A percentile compares a stretch with the other conserved stretches of the same genome.
phyloP scores from a whole-genome alignment of 2,797 vertebrate genomes.

The Discoglossus pictus region DNA sequence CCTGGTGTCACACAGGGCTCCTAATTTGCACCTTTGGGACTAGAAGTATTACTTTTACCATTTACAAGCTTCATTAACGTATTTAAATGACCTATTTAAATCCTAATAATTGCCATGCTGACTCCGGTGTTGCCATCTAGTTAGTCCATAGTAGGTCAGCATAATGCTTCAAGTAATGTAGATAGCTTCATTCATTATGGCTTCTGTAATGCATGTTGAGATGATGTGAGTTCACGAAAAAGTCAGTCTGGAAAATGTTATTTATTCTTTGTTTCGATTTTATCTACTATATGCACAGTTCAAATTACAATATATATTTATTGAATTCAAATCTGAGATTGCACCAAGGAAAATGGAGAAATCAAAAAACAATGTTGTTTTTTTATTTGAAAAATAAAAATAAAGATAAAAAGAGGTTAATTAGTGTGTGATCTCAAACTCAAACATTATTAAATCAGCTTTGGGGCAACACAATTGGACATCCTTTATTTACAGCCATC shows the following conservation, averaged over 20 bases:
- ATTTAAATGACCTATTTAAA: constrained; percentile 41
- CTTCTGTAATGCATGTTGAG: not conserved
- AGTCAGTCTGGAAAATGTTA: constrained; percentile 6
- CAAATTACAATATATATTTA: not conserved
- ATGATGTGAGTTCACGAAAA: constrained; percentile 27
- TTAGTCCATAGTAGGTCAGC: constrained; percentile 33
- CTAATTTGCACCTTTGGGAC: constrained; percentile 30
- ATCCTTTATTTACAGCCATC: too few relatives aligned
- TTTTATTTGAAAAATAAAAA: too few relatives aligned
- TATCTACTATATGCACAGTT: not conserved
- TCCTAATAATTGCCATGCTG: constrained; percentile 22
- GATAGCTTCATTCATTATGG: constrained; percentile 19
- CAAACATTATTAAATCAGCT: too few relatives aligned
- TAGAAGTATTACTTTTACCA: constrained; percentile 23
- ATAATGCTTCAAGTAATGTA: constrained; percentile 33
- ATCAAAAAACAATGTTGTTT: too few relatives aligned
- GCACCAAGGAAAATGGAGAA: too few relatives aligned
- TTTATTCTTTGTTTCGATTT: not conserved
- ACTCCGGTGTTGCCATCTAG: constrained; percentile 5
- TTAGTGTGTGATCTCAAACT: too few relatives aligned
- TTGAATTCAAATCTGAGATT: too few relatives aligned
- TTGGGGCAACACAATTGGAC: too few relatives aligned
- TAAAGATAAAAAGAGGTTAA: too few relatives aligned
- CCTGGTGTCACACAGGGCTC: constrained; percentile 12
- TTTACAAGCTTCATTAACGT: constrained; percentile 36